A percentile compares a stretch with the other conserved stretches of the same genome.
Conservation (phyloP, 1,140 invertebrate genomes). For the Cataglyphis hispanica region DNA sequence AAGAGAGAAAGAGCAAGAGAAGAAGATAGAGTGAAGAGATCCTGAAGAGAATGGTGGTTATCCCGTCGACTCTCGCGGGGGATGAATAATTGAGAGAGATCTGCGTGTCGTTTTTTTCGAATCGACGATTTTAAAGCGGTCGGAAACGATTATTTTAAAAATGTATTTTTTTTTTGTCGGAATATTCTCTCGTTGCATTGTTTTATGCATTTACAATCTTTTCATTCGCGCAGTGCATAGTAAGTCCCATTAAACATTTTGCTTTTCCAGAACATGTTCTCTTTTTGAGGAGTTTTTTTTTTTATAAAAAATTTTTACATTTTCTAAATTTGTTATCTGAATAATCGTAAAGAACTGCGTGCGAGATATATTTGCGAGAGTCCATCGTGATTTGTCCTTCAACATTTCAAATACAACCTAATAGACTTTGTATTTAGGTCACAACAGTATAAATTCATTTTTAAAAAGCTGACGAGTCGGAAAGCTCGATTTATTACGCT, state of each 20-base stretch:
- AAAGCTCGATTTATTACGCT: conserved; percentile 25
- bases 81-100: conserved; percentile 53
- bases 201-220: background rate
- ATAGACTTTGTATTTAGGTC: background rate
- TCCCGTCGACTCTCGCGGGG: conserved; percentile 31
- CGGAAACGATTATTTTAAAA: conserved; percentile 33
- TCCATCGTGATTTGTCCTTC: background rate
- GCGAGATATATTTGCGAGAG: background rate
- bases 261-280: background rate
- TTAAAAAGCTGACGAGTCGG: background rate
- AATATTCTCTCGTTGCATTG: background rate
- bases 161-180: conserved; percentile 15
- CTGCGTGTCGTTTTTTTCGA: conserved; percentile 39
- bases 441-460: background rate
- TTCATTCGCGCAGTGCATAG: background rate
- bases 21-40: conserved; percentile 22
- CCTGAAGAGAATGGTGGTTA: conserved; percentile 38
- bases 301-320: background rate
- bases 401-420: background rate
- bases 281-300: background rate
- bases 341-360: background rate
- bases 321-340: background rate
- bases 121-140: conserved; percentile 24
- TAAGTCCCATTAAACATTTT: background rate
- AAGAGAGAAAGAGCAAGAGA: conserved; percentile 29